phyloP scores from a whole-genome alignment of 2,113 vertebrate species.

The Parus major region DNA sequence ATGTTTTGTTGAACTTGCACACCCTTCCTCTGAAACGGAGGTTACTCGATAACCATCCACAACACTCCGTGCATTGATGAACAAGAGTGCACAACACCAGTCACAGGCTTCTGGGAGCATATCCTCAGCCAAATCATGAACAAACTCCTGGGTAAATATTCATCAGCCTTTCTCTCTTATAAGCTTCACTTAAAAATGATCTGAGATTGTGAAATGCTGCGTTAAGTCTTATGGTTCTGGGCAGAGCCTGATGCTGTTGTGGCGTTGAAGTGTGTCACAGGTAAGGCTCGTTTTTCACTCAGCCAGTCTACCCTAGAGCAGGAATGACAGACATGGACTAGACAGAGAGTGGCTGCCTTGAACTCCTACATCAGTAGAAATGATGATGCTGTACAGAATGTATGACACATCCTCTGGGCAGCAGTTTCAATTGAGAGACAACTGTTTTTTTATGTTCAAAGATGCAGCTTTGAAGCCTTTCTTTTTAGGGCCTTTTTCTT shows the following conservation, averaged over 20 bases:
- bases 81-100: not conserved
- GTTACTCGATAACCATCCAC: not conserved
- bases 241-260: fast-evolving
- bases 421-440: not conserved
- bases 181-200: not conserved
- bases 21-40: not conserved
- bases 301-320: not conserved
- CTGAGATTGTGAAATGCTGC: not conserved
- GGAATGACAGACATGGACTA: not conserved
- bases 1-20: conserved; percentile 35
- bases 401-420: not conserved
- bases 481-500: not conserved
- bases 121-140: conserved; percentile 9
- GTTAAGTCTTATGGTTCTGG: not conserved
- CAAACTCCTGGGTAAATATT: not conserved
- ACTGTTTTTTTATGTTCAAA: not conserved
- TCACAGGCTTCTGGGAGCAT: not conserved
- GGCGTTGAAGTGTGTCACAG: not conserved
- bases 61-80: conserved; percentile 28
- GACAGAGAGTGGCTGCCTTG: not conserved
- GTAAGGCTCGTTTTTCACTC: not conserved
- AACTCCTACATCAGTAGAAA: not conserved
- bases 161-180: not conserved
- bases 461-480: not conserved
- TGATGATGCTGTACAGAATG: not conserved